Percentiles rank a stretch among this genome's conserved stretches.
Conservation (phyloP, 2,888 invertebrate genomes). For the Lordiphosa fenestrarum region DNA sequence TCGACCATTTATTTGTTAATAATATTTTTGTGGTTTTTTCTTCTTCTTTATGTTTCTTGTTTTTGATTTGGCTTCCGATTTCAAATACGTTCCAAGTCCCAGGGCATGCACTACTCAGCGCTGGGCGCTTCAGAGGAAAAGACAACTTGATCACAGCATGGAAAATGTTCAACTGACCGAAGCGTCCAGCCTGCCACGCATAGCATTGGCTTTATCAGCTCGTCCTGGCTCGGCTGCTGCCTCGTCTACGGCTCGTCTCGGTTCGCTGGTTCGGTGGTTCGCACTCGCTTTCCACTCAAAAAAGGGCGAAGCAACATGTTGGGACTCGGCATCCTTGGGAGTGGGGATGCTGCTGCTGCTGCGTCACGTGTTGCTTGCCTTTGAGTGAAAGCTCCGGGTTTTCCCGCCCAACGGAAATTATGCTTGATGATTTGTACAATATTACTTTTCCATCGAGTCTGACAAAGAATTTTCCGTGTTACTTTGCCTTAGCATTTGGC, state of each 20-base stretch:
- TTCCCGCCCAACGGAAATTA: conserved; percentile 63
- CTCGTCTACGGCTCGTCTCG: conserved; percentile 65
- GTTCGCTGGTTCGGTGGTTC: conserved; percentile 9
- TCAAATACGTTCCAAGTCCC: conserved; percentile 65
- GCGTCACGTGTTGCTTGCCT: conserved; percentile 69
- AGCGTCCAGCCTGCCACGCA: conserved; percentile 58
- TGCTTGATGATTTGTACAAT: conserved; percentile 55
- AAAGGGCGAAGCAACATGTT: conserved; percentile 63
- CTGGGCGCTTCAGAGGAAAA: conserved; percentile 73
- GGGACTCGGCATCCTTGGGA: conserved; percentile 66
- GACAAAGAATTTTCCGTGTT: conserved; percentile 33
- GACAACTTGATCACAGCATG: conserved; percentile 73
- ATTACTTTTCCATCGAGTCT: conserved; percentile 40
- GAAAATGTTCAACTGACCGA: conserved; percentile 74
- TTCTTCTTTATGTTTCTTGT: conserved; percentile 12
- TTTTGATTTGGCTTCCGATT: conserved; percentile 21
- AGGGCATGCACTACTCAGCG: conserved; percentile 60
- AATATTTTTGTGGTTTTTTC: conserved; percentile 9
- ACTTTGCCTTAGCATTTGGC: conserved; percentile 61
- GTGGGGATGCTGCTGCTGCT: conserved; percentile 37
- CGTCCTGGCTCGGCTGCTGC: conserved; percentile 35
- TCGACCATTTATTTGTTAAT: conserved; percentile 33
- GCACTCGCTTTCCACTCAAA: conserved; percentile 23
- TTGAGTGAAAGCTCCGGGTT: conserved; percentile 57
- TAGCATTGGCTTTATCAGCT: conserved; percentile 65